These are phyloP conservation scores for Teleogryllus oceanicus DNA, from an alignment of 2,888 invertebrate genomes.

Conservation along the genomic window DNA sequence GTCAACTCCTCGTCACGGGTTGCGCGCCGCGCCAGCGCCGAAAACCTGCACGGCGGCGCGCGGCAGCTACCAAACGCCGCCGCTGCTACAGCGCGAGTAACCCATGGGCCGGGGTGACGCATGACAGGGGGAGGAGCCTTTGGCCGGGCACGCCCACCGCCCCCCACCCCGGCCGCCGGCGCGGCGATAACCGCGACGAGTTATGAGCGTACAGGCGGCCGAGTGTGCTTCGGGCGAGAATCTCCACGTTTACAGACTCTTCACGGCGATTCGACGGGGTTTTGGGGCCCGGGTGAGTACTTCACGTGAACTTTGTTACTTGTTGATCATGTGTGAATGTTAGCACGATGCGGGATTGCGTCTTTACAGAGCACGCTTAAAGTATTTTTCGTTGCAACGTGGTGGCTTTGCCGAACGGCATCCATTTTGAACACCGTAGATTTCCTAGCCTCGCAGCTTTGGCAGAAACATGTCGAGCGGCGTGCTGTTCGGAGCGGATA, in stretches of 20 bases:
- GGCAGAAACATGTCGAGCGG: background rate
- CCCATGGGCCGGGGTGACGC: conserved; percentile 38
- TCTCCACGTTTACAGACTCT: background rate
- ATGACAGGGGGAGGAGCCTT: conserved; percentile 34
- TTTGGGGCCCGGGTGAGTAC: conserved; percentile 20
- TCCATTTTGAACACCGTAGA: conserved; percentile 36
- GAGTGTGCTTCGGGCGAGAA: conserved; percentile 24
- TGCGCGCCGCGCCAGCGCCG: conserved; percentile 25
- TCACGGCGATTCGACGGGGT: background rate
- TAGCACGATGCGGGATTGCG: background rate
- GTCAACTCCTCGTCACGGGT: conserved; percentile 35
- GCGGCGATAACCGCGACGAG: conserved; percentile 2
- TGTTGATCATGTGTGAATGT: background rate
- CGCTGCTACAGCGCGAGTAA: conserved; percentile 34
- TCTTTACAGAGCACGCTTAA: background rate
- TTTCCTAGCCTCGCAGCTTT: conserved; percentile 27
- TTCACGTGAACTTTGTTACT: background rate
- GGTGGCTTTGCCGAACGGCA: conserved; percentile 19
- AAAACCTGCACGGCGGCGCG: conserved; percentile 29
- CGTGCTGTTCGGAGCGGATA: conserved; percentile 12
- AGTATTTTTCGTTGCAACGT: background rate
- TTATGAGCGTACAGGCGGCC: conserved; percentile 18
- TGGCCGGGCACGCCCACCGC: conserved; percentile 29
- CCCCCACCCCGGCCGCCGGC: conserved; percentile 19
- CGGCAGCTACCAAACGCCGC: conserved; percentile 32